Base-by-base conservation (phyloP, 2,797 vertebrate species). In the Syngnathus acus region DNA sequence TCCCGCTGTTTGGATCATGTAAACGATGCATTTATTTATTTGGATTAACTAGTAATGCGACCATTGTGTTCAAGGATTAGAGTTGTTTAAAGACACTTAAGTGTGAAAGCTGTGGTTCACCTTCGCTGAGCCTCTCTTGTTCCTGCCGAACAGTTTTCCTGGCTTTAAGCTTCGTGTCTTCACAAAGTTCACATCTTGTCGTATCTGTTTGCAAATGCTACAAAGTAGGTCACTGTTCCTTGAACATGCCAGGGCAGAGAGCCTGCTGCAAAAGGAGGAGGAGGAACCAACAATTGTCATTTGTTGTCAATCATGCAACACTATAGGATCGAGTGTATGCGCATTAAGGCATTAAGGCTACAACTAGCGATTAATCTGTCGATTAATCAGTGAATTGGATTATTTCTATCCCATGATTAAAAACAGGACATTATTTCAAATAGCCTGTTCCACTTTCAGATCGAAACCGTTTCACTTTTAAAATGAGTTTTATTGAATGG, bases 191-290 rank as follows among this genome's bases (percentile, higher is more conserved):
- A 72, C 71, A 78, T 73, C 67, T 73, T 68, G 69, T 77, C 67
- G 67, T 68, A 68, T 76, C 73, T 66, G 45, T 74, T 78, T 77
- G 65, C 37, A 66, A 77, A 68, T 38, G 54, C 65, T 67, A 53
- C 48, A 76, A 77, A 82, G 68, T 78, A 77, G 75, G 78, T 82
- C 74, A 81, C 59, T 72, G 40, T 73, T 59, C 57, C 62, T 63
- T n/a, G 42, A 70, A 74, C 86, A 86, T 78, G 86, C 68, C 76
- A 8, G 66, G 78, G 75, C 82, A 82, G 73, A 74, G 63, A 58
- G 65, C 70, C 68, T 38, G 40, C 57, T 38, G 40, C 62, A 48
- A 59, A 75, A 66, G 62, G 70, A 66, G 68, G 53, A 65, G 54
- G 69, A 67, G 63, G 63, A 72, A 72, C 72, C 37, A 68, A 65